Evolutionary conservation across 2,113 vertebrate genomes (phyloP), one percentile per base, ranked within the genome.

Genomic region (Vanacampus margaritifer): DNA sequence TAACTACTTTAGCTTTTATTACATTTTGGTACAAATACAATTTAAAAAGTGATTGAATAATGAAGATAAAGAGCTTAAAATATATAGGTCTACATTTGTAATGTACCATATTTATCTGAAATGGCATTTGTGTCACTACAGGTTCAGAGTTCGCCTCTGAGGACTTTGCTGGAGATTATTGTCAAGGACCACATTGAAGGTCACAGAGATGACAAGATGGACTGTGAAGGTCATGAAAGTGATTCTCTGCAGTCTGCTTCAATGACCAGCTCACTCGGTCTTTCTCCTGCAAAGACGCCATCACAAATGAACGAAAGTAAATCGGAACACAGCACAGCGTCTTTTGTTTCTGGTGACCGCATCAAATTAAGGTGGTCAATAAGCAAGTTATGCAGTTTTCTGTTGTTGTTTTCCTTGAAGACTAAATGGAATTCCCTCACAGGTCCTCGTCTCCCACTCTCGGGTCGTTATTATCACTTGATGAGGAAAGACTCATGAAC

Each of bases 111-210:
- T 50, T 19, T 3, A 48, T 46, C 7, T 32, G 4, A 2, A 28
- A 48, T 66, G 28, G 66, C 36, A 17, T 41, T 8, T 69, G 23
- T 80, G 23, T 76, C 26, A 17, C 63, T 84, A 48, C 72, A 93
- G 92, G 69, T 75, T 39, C 86, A 87, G 50, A 80, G 72, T 45
- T 70, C 74, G 14, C 95, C 95, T 10, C 77, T 97, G 60, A 97
- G 95, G 89, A 94, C 97, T 0, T 91, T 94, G 64, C 90, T 99
- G 72, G 97, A 99, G 86, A 92, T 98, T 16, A 94, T 97, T 59
- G 93, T 95, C 6, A 94, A 90, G 80, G 92, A 95, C 48, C 94
- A 93, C 65, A 88, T 97, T 63, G 92, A 92, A 64, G 84, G 80
- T 45, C 70, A 66, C 32, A 90, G 78, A 41, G 80, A 79, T 39